phyloP scores from a whole-genome alignment of 2,797 vertebrate genomes.

The Psittacula echo region DNA sequence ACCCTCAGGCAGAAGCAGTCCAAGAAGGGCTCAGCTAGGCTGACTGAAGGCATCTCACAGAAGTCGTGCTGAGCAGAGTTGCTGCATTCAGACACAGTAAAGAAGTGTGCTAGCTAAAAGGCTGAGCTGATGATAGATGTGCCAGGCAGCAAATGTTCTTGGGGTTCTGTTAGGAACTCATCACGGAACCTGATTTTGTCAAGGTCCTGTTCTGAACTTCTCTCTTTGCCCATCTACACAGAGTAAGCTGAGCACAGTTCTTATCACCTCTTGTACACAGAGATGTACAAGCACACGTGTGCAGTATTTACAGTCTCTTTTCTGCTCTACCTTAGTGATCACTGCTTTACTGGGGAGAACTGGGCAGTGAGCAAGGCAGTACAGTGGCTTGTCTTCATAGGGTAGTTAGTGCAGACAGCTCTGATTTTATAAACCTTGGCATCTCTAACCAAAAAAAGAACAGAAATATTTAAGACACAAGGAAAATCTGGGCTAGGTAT shows the following conservation, averaged over 20 bases:
- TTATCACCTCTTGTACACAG: fast-evolving
- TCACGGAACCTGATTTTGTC: neutral
- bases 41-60: neutral
- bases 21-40: neutral
- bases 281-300: fast-evolving
- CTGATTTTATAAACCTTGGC: slow-evolving; percentile 9
- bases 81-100: neutral
- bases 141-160: neutral
- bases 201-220: neutral
- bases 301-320: neutral
- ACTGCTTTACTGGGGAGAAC: neutral
- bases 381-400: neutral
- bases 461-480: neutral
- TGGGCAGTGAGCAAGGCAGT: neutral
- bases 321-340: neutral
- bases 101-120: neutral
- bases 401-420: neutral
- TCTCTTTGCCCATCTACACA: neutral
- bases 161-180: neutral
- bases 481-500: neutral
- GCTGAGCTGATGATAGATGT: neutral
- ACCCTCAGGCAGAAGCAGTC: neutral
- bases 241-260: neutral
- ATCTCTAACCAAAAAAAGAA: neutral
- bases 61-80: neutral